Evolutionary conservation across 2,113 vertebrate genomes (phyloP).

Genomic region (Tonatia bakeri): DNA sequence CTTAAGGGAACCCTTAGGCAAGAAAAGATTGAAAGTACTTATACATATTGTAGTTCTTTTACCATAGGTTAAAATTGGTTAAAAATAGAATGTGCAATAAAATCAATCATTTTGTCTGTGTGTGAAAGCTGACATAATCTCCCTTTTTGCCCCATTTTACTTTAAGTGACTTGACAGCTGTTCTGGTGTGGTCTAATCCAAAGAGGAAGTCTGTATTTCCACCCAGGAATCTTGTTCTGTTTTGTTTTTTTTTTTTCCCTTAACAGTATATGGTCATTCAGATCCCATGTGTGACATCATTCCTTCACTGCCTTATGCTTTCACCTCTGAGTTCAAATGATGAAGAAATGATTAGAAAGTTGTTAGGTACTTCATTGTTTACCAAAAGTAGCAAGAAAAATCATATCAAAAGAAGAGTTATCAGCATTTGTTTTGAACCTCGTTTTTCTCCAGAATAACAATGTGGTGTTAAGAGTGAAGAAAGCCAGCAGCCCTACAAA

Average conservation of each 20-base stretch:
- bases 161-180: conserved; percentile 20
- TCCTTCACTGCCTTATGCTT: background rate
- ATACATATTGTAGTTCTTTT: background rate
- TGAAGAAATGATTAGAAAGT: conserved; percentile 24
- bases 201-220: background rate
- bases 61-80: conserved; percentile 11
- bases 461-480: conserved; percentile 13
- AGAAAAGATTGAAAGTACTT: background rate
- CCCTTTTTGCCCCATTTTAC: background rate
- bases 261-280: background rate
- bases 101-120: background rate
- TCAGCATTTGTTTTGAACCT: conserved; percentile 17
- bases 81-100: background rate
- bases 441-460: conserved; percentile 32
- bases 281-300: background rate
- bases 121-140: background rate
- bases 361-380: background rate
- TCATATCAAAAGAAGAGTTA: background rate
- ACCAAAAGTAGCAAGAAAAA: conserved; percentile 36
- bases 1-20: background rate
- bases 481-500: conserved; percentile 42
- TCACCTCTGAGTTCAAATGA: conserved; percentile 16
- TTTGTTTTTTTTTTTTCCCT: background rate
- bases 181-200: background rate
- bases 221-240: background rate